Conservation (phyloP, 2,113 vertebrate species). For the Engystomops pustulosus region DNA sequence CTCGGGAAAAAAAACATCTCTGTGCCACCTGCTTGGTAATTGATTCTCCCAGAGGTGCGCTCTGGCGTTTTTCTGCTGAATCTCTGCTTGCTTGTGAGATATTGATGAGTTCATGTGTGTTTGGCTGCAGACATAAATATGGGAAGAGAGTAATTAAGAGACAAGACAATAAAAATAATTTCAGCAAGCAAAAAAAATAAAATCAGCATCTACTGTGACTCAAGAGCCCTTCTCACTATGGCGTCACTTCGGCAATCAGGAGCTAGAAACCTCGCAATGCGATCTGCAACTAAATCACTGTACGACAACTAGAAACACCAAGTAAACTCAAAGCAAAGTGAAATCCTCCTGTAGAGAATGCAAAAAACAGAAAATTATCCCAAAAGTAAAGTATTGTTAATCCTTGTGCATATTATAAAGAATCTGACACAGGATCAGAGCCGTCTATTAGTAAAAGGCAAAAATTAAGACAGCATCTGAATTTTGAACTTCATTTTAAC, state of each 20-base stretch:
- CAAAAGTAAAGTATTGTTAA: constrained; percentile 1
- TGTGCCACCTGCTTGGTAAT: constrained; percentile 24
- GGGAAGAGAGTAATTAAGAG: constrained; percentile 36
- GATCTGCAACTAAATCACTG: constrained; percentile 26
- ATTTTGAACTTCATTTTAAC: no score
- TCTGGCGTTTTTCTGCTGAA: constrained; percentile 18
- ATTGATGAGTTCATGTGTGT: constrained; percentile 39
- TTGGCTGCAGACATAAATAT: constrained; percentile 37
- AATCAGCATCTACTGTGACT: constrained; percentile 42
- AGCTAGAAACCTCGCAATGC: not conserved
- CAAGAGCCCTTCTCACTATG: constrained; percentile 22
- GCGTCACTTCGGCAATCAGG: constrained; percentile 29
- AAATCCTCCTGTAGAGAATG: not conserved
- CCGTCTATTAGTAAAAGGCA: no score
- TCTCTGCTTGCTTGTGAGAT: constrained; percentile 12
- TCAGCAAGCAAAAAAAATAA: constrained; percentile 44
- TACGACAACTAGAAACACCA: not conserved
- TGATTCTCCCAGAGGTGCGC: constrained; percentile 11
- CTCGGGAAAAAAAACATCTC: not conserved
- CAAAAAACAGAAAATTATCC: not conserved
- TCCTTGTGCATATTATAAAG: not conserved
- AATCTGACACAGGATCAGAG: no score
- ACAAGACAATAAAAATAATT: constrained; percentile 37
- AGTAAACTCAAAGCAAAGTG: not conserved
- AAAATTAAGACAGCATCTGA: no score